Evolutionary conservation across 2,113 vertebrate genomes (phyloP), one percentile per base, ranked within the genome.

Genomic region (Pteropus alecto): DNA sequence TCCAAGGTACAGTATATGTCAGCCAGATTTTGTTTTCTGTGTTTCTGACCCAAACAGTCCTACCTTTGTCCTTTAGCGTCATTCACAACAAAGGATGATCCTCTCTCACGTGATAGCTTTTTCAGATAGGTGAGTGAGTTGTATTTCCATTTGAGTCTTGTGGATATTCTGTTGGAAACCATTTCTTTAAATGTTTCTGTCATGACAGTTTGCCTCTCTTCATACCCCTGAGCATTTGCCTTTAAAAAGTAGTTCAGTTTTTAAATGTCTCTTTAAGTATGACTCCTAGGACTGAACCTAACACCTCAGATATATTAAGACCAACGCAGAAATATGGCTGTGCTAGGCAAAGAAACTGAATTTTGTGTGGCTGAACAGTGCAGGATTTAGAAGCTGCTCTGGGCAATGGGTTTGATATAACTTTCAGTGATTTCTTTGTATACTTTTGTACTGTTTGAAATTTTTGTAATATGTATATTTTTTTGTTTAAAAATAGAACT

Each of bases 401-500:
- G 58, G 77, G 35, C 43, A 81, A 5, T 70, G 35, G 43, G 35
- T 78, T 92, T 94, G n/a, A 10, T 76, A 35, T 88, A 86, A 43
- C 28, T 65, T 56, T 63, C 16, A 70, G 30, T 56, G 15, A 92
- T 87, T 95, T 48, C 41, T 85, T 10, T 9, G 12, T 88, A 68
- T 7, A n/a, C 16, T 74, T 43, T 56, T 56, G 14, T 46, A 74
- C 13, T 38, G 18, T 65, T 97, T 51, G 77, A 58, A 77, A 63
- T 65, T 61, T 93, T 90, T 93, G 43, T 8, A 54, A 4, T 67
- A 35, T 88, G 2, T 91, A 0, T 76, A 15, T 79, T n/a, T 95
- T 95, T 95, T 38, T 88, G 38, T 91, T 93, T 84, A 60, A 83
- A 92, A 77, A 94, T 48, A 48, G 85, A 84, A 60, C 56, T 71